Base-by-base conservation (phyloP, 2,888 invertebrate genomes). In the Dryadula phaetusa region DNA sequence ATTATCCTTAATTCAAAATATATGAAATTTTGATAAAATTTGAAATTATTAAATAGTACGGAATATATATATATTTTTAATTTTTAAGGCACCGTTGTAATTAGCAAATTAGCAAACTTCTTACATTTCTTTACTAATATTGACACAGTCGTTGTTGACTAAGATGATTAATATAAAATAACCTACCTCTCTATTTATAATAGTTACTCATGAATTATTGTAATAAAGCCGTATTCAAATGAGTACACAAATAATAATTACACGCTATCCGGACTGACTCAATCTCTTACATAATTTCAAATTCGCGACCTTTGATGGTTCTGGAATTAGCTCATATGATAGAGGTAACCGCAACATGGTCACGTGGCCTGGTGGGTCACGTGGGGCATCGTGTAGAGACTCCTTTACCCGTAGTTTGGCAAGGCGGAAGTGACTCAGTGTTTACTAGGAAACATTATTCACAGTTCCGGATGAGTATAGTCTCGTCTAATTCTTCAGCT, bases 381-480 rank as follows among this genome's bases (percentile, higher is more conserved):
- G 14, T 1, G 37, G n/a, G 22, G 22, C 34, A 4, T 53, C 34
- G 37, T 49, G 69, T 25, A 20, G 20, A 66, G n/a, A 42, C 67
- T 53, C 46, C 62, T 70, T 61, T 42, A 64, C 53, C 22, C 44
- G 20, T 12, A 46, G 52, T 20, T 25, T 44, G 47, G 34, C 62
- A 28, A 37, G 28, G 74, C 86, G 90, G 89, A 90, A 89, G 83
- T 90, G 89, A 87, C 64, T 87, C 87, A 88, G 76, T 83, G 78
- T 85, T 84, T 86, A 85, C 83, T 85, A 86, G 87, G 88, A 87
- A 87, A 77, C 67, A 79, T 88, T 87, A 88, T 72, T 88, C 88
- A 87, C 68, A 68, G 82, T 89, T 90, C 89, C 89, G 87, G 82
- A 82, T 82, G 84, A 82, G 14, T 6, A 80, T 82, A 83, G 81